Evolutionary conservation across 2,888 invertebrate genomes (phyloP), one percentile per base, ranked within the genome.

Genomic region (Hololepta plana): DNA sequence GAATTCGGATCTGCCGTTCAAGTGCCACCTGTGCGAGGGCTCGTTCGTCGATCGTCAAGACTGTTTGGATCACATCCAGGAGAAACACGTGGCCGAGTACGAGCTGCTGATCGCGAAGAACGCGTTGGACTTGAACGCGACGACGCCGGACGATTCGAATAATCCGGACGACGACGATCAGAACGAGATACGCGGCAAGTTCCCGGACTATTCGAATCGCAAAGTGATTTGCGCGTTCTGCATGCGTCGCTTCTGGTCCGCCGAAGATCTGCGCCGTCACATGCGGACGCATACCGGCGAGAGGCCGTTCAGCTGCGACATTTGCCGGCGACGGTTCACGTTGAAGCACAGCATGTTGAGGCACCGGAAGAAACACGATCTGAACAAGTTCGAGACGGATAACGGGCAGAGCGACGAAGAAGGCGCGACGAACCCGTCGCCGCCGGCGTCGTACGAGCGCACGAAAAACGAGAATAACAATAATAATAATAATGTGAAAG

Each of bases 221-320:
- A 84, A 84, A 63, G 84, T 77, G 4, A 79, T 84, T 29, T 87
- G 91, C 50, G 87, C 88, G 0, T 85, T 91, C 46, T 93, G 91
- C 51, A 67, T 88, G 48, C 76, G 90, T 33, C 72, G 88, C 23
- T 91, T 91, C 58, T 90, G 88, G 88, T 90, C 90, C 0, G 82
- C 88, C 0, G 90, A 91, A 49, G 91, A 93, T 51, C 59, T 91
- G 4, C 66, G 90, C 0, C 70, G 90, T 1, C 93, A 93, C 53
- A 90, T 91, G 85, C 62, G 88, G 11, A 90, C 88, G 0, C 91
- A 93, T 50, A 82, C 84, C 1, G 88, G 88, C 0, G 90, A 90
- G 47, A 59, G 88, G 2, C 90, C 90, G 0, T 91, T 88, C 51
- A 80, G 81, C 31, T 91, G 90, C 48, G 84, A 87, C 51, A 72